Base-by-base conservation (phyloP, 2,888 invertebrate species). In the Spicauda simplicius region DNA sequence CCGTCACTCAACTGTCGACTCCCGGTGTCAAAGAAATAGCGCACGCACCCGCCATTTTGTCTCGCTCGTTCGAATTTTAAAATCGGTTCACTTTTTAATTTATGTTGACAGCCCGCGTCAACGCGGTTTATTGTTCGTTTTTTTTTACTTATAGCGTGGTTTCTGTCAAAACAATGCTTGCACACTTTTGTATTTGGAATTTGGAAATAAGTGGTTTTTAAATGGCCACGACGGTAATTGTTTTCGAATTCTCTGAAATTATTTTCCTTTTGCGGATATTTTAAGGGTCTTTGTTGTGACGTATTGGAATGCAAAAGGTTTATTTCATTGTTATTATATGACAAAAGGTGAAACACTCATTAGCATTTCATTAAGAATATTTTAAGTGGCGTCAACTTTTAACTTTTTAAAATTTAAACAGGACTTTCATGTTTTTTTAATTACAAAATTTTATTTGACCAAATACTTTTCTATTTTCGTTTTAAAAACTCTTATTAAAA, bases 41-140 rank as follows among this genome's bases (percentile, higher is more conserved):
- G 52, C 56, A 33, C 56, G 67, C 55, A 50, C 48, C 55, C 57
- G 61, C 67, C 61, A 67, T 67, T 19, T 61, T 57, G 56, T 67
- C 61, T 67, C 58, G 58, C 45, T 11, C 45, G 56, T 67, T 67
- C 67, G 67, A 62, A 57, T 57, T 67, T 67, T 67, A 67, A 67
- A 67, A 67, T 67, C 56, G 61, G 57, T 62, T 19, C 52, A 62
- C 62, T 67, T 67, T 66, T 67, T 67, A 62, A 67, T 67, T 67
- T 67, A 67, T 62, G 67, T 57, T 67, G 67, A 67, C 67, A 67
- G 62, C 62, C 67, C 62, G 67, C 67, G 67, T 67, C 67, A 50
- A 45, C 57, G 67, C 45, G 62, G 67, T 62, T 67, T 67, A 67
- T 67, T 67, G 67, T 67, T 67, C 57, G n/a, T 60, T 55, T 33